phyloP scores from a whole-genome alignment of 2,797 vertebrate species.

The Neosilurus mollespiculum region DNA sequence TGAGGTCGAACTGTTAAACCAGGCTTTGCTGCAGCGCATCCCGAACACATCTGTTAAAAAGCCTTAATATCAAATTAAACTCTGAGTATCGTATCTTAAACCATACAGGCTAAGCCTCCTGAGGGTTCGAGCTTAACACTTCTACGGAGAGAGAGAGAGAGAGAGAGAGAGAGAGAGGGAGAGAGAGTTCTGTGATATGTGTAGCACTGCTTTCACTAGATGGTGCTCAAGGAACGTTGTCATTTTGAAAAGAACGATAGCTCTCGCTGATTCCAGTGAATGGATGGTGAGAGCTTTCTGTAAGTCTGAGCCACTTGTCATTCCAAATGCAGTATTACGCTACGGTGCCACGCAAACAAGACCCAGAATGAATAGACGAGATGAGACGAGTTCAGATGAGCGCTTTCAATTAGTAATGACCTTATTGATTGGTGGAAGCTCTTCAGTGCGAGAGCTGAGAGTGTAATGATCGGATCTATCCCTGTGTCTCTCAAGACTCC shows the following conservation, averaged over 20 bases:
- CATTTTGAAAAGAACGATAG: neutral
- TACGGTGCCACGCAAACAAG: slow-evolving; percentile 54
- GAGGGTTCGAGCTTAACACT: neutral
- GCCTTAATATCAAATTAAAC: too few relatives aligned
- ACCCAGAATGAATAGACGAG: slow-evolving; percentile 58
- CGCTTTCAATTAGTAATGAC: slow-evolving; percentile 72
- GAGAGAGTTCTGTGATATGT: neutral
- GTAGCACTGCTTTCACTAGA: slow-evolving; percentile 65
- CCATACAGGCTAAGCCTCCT: neutral
- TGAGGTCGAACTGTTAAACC: neutral
- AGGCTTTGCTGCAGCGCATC: neutral
- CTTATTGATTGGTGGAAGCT: slow-evolving; percentile 66
- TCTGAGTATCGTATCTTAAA: too few relatives aligned
- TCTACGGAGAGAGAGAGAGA: neutral
- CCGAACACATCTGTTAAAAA: neutral
- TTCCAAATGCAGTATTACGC: slow-evolving; percentile 35
- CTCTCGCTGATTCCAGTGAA: neutral
- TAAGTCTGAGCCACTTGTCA: slow-evolving; percentile 24
- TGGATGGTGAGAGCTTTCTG: neutral
- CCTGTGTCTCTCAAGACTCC: slow-evolving; percentile 46
- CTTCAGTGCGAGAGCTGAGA: slow-evolving; percentile 40
- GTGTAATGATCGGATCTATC: slow-evolving; percentile 45
- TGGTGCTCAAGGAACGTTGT: slow-evolving; percentile 68
- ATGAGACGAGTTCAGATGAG: slow-evolving; percentile 59
- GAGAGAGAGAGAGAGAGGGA: too few relatives aligned